Conservation (phyloP, 2,797 vertebrate species). For the Dendrocincla tyrannina region DNA sequence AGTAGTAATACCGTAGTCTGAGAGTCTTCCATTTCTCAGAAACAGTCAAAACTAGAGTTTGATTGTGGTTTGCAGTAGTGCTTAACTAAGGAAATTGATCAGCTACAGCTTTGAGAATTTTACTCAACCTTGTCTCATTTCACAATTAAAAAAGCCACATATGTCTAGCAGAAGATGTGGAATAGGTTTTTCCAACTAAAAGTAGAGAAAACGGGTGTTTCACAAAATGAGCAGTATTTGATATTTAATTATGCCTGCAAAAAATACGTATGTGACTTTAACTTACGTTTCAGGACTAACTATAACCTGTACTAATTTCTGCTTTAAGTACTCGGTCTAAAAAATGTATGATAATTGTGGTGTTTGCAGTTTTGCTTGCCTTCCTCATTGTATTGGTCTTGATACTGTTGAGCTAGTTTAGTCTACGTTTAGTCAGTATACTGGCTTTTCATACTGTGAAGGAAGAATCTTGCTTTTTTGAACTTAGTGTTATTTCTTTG, state of each 20-base stretch:
- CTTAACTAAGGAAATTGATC: background rate
- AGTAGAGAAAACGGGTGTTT: background rate
- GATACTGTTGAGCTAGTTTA: background rate
- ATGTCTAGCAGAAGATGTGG: background rate
- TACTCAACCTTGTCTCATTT: background rate
- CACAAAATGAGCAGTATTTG: background rate
- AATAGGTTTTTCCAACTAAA: background rate
- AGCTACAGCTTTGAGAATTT: background rate
- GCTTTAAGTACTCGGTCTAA: background rate
- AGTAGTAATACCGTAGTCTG: background rate
- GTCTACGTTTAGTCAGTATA: background rate
- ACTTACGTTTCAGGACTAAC: background rate
- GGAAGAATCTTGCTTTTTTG: background rate
- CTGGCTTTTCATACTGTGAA: background rate
- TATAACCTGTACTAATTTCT: background rate
- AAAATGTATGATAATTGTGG: background rate
- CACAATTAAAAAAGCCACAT: background rate
- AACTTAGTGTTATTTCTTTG: background rate
- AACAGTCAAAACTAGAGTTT: background rate
- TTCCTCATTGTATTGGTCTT: background rate
- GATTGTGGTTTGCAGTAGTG: background rate
- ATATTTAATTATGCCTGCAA: background rate
- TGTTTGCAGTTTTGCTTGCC: background rate
- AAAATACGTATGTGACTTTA: background rate
- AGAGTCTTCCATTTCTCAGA: background rate